Percentiles rank a stretch among this genome's conserved stretches.
These are phyloP conservation scores for Agrenia bidenticulata DNA, from an alignment of 2,888 invertebrate species.

Conservation along the genomic window DNA sequence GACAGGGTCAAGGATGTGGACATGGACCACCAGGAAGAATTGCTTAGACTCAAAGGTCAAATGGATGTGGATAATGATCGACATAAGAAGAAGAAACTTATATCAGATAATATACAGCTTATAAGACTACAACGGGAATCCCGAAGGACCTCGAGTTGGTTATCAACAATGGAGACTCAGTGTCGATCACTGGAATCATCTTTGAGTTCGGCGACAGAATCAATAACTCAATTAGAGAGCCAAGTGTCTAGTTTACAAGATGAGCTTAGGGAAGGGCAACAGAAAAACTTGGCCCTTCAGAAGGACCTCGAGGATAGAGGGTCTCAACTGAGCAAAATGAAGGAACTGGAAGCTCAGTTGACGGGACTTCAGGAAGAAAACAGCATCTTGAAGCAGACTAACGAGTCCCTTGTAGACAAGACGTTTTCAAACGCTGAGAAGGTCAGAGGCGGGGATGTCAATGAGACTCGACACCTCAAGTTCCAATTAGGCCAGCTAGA, in stretches of 20 bases:
- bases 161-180: slow-evolving; percentile 47
- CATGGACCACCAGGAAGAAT: slow-evolving; percentile 34
- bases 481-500: slow-evolving; percentile 41
- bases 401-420: slow-evolving; percentile 43
- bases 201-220: slow-evolving; percentile 37
- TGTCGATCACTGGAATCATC: slow-evolving; percentile 40
- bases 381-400: slow-evolving; percentile 44
- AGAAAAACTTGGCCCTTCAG: slow-evolving; percentile 38
- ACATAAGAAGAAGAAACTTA: slow-evolving; percentile 38
- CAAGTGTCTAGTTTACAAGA: slow-evolving; percentile 40
- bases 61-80: slow-evolving; percentile 32
- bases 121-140: slow-evolving; percentile 45
- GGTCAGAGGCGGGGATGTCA: slow-evolving; percentile 13
- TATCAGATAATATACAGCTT: slow-evolving; percentile 49
- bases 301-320: slow-evolving; percentile 44
- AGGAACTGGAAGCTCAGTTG: slow-evolving; percentile 42
- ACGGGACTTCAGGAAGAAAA: slow-evolving; percentile 41
- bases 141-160: slow-evolving; percentile 45
- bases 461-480: slow-evolving; percentile 19
- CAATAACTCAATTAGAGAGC: slow-evolving; percentile 37
- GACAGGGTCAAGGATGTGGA: slow-evolving; percentile 34
- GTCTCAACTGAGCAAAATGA: slow-evolving; percentile 29
- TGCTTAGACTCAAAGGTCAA: slow-evolving; percentile 28
- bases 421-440: slow-evolving; percentile 33
- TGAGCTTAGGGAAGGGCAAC: slow-evolving; percentile 40